phyloP scores from a whole-genome alignment of 2,113 vertebrate genomes.

The Phodopus roborovskii region DNA sequence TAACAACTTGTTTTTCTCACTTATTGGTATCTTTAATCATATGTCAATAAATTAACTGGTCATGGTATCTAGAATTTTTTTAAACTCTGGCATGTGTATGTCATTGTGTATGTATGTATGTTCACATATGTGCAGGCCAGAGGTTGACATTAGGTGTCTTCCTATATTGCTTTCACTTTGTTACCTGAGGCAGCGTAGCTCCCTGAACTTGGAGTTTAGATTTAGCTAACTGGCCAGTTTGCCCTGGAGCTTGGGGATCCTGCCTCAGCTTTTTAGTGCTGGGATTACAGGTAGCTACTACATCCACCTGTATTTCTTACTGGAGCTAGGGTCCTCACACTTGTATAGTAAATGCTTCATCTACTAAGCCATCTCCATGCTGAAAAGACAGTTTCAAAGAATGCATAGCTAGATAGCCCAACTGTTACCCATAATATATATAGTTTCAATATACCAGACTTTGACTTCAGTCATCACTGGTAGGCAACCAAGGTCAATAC shows the following conservation, averaged over 20 bases:
- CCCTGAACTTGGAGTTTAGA: background rate
- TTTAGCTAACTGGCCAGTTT: background rate
- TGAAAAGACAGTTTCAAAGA: background rate
- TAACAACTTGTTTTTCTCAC: background rate
- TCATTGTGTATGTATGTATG: background rate
- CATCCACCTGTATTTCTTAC: background rate
- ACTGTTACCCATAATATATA: background rate
- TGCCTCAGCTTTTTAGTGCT: background rate
- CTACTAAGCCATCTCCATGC: background rate
- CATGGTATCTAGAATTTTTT: background rate
- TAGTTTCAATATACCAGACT: background rate
- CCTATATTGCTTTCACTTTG: background rate
- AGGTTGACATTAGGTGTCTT: background rate
- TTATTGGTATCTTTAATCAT: background rate
- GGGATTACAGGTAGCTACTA: background rate
- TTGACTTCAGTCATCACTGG: background rate
- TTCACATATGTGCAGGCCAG: background rate
- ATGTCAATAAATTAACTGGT: background rate
- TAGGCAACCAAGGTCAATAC: background rate
- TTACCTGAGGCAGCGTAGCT: background rate
- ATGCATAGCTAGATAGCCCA: background rate
- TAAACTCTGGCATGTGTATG: background rate
- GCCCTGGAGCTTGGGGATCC: background rate
- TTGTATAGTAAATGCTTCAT: background rate
- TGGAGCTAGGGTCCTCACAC: background rate